phyloP scores from a whole-genome alignment of 2,797 vertebrate species.

The Odontamblyopus lacepedii region DNA sequence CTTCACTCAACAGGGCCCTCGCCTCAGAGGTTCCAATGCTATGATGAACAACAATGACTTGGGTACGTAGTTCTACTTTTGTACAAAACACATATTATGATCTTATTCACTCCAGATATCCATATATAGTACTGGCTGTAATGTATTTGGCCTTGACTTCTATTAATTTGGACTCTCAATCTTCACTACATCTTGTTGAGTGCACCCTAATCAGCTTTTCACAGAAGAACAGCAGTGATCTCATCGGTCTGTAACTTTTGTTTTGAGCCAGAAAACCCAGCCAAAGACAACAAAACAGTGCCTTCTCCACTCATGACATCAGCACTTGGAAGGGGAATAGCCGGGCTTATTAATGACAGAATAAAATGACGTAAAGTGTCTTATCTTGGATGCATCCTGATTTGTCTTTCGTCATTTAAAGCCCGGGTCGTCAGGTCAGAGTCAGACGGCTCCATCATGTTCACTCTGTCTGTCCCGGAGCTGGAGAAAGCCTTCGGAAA shows the following conservation, averaged over 20 bases:
- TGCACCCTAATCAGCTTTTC: slow-evolving; percentile 44
- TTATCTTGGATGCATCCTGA: slow-evolving; percentile 3
- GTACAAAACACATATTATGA: neutral
- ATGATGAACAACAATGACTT: slow-evolving; percentile 99
- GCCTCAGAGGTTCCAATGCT: slow-evolving; percentile 92
- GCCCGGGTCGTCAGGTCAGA: slow-evolving; percentile 75
- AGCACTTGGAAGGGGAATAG: slow-evolving; percentile 46
- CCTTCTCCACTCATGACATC: slow-evolving; percentile 66
- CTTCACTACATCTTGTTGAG: slow-evolving; percentile 44
- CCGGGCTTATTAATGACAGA: neutral
- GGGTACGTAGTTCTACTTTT: slow-evolving; percentile 76
- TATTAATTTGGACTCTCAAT: slow-evolving; percentile 44
- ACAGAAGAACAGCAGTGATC: slow-evolving; percentile 49
- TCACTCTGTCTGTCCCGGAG: slow-evolving; percentile 82
- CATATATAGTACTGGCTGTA: slow-evolving; percentile 19
- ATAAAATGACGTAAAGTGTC: slow-evolving; percentile 1
- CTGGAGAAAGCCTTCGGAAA: slow-evolving; percentile 82
- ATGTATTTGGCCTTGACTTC: slow-evolving; percentile 31
- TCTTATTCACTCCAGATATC: neutral
- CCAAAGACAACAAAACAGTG: slow-evolving; percentile 62
- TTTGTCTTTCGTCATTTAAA: slow-evolving; percentile 60
- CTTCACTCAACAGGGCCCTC: slow-evolving; percentile 97
- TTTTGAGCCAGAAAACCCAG: slow-evolving; percentile 33
- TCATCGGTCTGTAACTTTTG: slow-evolving; percentile 45
- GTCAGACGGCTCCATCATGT: slow-evolving; percentile 79